Evolutionary conservation across 2,888 invertebrate genomes (phyloP).

Genomic region (Temnothorax ravouxi): DNA sequence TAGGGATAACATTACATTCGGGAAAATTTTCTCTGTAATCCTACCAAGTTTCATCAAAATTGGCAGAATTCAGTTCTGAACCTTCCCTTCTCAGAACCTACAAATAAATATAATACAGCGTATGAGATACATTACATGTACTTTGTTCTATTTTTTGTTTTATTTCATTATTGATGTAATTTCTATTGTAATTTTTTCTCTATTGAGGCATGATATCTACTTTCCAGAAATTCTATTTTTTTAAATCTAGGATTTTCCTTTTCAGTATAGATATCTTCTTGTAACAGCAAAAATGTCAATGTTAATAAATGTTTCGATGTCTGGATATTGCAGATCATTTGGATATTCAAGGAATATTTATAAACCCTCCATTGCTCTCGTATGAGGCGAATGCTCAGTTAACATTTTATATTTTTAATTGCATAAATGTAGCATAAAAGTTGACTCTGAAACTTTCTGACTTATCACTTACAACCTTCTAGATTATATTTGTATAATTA

Average conservation of each 20-base stretch:
- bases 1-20: too few relatives aligned
- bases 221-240: background rate
- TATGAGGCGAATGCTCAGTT: too few relatives aligned
- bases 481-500: too few relatives aligned
- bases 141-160: background rate
- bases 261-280: background rate
- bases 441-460: too few relatives aligned
- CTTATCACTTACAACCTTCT: too few relatives aligned
- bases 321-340: background rate
- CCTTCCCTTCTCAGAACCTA: background rate
- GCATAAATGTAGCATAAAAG: too few relatives aligned
- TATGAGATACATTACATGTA: background rate
- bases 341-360: slow-evolving; percentile 8
- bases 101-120: background rate
- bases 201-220: background rate
- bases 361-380: too few relatives aligned
- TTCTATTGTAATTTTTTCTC: background rate
- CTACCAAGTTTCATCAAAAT: too few relatives aligned
- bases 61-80: too few relatives aligned
- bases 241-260: background rate
- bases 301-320: background rate
- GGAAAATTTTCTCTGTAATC: too few relatives aligned
- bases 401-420: too few relatives aligned
- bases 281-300: background rate
- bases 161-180: background rate